Base-by-base conservation (phyloP, 2,888 invertebrate genomes). In the Arctia plantaginis region DNA sequence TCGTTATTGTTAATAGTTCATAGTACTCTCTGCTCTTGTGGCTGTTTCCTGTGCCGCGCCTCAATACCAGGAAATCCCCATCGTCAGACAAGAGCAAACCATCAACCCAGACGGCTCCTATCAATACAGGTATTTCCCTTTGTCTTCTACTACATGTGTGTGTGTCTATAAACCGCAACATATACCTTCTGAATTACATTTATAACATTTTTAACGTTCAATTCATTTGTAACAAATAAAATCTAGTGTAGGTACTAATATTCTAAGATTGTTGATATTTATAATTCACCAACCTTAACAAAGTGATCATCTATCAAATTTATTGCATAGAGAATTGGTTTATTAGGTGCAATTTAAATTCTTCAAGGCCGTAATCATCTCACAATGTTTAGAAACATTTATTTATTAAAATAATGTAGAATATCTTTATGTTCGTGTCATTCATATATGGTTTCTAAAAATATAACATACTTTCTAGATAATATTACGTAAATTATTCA, bases 81-180 rank as follows among this genome's bases (percentile, higher is more conserved):
- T 97, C 82, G 66, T 97, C 66, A 96, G 93, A 75, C 96, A 96
- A 85, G 86, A 92, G 27, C 96, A 97, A 81, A 96, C 96, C 70
- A 90, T 96, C 76, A 96, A 96, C 87, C 91, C 92, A 69, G 96
- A 97, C 81, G 97, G 97, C 69, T 95, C 95, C 68, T 97, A 97
- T 87, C 93, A 97, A 90, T 97, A 95, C 90, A 97, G 97, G 96
- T 97, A 90, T 88, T 73, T 71, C 30, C 30, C 70, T 59, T 41
- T 59, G 7, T 15, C 1, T 30, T 6, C 6, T 67, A 7, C 4
- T 3, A 27, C 41, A n/a, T 10, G 20, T 20, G 27, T 44, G 1
- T 27, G 27, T 55, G 3, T 3, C 6, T 39, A 39, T 27, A 12
- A 66, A 75, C 85, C 84, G 74, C 84, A 87, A 82, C 83, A 83